A percentile compares a stretch with the other conserved stretches of the same genome.
Evolutionary conservation across 2,113 vertebrate species (phyloP).

Genomic region (Catharus minimus): DNA sequence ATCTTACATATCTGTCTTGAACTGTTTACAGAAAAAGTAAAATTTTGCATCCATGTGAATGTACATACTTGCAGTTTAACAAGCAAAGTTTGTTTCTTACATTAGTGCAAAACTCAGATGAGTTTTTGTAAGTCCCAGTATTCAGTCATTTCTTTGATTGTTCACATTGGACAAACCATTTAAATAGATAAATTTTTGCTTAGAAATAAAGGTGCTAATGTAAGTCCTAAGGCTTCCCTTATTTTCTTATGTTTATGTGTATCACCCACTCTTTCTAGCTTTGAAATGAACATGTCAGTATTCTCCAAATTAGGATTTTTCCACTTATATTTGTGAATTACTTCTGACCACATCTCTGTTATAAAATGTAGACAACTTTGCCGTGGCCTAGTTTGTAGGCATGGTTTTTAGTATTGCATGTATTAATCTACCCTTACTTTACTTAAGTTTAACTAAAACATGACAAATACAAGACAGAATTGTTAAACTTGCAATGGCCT

Average conservation of each 20-base stretch:
- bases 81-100: neutral
- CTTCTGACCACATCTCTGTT: neutral
- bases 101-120: accelerated
- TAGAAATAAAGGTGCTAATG: neutral
- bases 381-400: neutral
- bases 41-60: neutral
- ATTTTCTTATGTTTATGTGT: neutral
- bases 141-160: neutral
- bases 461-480: neutral
- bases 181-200: neutral
- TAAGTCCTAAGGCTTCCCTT: neutral
- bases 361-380: neutral
- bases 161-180: neutral
- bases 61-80: neutral
- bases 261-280: neutral
- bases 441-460: neutral
- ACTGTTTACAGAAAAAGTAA: neutral
- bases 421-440: neutral
- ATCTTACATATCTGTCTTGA: neutral
- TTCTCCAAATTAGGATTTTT: neutral
- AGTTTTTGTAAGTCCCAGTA: neutral
- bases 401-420: neutral
- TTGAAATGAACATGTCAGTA: neutral
- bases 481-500: neutral
- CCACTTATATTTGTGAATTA: neutral